Evolutionary conservation across 2,113 vertebrate genomes (phyloP).

Genomic region (Panurus biarmicus): DNA sequence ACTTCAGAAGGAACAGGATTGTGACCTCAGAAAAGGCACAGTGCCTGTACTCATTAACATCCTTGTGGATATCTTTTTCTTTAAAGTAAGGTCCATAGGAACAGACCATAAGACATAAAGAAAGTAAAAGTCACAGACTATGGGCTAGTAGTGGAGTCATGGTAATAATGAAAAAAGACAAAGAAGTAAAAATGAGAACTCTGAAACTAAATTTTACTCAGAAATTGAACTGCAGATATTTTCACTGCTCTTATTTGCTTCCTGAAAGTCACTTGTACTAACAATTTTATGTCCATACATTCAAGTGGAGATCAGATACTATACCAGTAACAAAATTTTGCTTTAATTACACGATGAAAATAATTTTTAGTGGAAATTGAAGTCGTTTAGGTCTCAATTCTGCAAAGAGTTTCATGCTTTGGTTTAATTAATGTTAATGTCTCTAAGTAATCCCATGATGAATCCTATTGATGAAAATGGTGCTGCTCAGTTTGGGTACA

Average conservation of each 20-base stretch:
- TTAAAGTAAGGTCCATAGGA: neutral
- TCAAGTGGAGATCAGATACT: neutral
- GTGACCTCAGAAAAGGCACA: slow-evolving; percentile 8
- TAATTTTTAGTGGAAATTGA: slow-evolving; percentile 36
- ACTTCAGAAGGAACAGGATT: neutral
- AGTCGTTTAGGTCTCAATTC: neutral
- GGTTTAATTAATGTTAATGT: slow-evolving; percentile 47
- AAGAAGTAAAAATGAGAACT: neutral
- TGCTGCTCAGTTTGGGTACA: neutral
- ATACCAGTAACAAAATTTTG: neutral
- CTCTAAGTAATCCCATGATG: slow-evolving; percentile 30
- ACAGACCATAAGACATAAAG: neutral
- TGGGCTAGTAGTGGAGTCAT: neutral
- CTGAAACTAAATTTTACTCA: neutral
- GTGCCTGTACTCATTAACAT: neutral
- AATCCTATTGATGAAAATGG: slow-evolving; percentile 3
- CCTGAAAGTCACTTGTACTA: neutral
- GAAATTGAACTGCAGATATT: neutral
- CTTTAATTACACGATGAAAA: slow-evolving; percentile 27
- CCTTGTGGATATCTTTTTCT: neutral
- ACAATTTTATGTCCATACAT: neutral
- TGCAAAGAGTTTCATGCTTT: slow-evolving; percentile 18
- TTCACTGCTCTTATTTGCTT: neutral
- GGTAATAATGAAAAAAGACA: neutral
- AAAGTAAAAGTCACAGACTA: neutral